Evolutionary conservation across 2,797 vertebrate genomes (phyloP).

Genomic region (Sebastes iracundus): DNA sequence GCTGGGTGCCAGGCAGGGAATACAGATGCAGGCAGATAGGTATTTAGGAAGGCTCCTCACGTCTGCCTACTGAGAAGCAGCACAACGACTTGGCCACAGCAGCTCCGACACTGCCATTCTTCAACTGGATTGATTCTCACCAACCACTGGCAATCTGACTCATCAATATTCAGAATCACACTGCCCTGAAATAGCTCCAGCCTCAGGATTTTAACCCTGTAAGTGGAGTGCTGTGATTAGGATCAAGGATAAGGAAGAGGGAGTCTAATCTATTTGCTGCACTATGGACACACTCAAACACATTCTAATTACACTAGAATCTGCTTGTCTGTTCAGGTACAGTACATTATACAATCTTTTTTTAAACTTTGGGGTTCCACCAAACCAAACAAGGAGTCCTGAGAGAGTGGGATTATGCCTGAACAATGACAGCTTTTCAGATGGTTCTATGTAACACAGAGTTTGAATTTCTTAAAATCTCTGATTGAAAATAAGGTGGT

Average conservation of each 20-base stretch:
- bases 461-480: neutral
- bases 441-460: neutral
- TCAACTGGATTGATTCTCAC: constrained; percentile 77
- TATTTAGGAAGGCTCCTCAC: constrained; percentile 67
- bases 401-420: neutral
- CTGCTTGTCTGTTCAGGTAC: neutral
- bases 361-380: neutral
- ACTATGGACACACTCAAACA: neutral
- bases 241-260: neutral
- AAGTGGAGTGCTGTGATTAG: neutral
- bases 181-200: constrained; percentile 62
- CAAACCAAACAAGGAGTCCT: neutral
- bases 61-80: constrained; percentile 56
- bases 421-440: too few species aligned
- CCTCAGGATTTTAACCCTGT: constrained; percentile 55
- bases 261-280: neutral
- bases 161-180: constrained; percentile 75
- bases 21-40: constrained; percentile 58
- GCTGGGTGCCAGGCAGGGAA: constrained; percentile 52
- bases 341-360: neutral
- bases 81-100: constrained; percentile 67
- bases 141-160: constrained; percentile 68
- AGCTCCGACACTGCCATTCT: constrained; percentile 68
- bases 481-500: neutral
- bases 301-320: neutral